phyloP scores from a whole-genome alignment of 2,797 vertebrate genomes.

The Thripadectes ignobilis region DNA sequence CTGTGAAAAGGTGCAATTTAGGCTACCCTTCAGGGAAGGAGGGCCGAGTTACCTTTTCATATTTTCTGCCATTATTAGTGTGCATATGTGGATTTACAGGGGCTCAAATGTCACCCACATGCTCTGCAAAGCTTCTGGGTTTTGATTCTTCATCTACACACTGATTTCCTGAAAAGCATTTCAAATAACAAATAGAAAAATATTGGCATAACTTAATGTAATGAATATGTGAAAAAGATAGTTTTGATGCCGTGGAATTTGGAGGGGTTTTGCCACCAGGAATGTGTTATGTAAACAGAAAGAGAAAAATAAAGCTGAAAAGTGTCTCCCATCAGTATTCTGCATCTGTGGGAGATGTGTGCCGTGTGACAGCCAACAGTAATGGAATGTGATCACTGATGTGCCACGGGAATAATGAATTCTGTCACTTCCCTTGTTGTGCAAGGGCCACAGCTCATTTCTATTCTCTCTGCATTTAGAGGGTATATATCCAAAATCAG shows the following conservation, averaged over 20 bases:
- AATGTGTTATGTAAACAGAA: background rate
- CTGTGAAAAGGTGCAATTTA: background rate
- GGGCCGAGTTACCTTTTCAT: background rate
- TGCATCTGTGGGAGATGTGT: background rate
- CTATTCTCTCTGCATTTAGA: background rate
- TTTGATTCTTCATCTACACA: background rate
- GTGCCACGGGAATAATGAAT: slow-evolving; percentile 21
- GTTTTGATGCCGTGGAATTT: background rate
- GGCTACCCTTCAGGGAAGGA: background rate
- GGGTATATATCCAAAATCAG: background rate
- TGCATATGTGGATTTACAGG: background rate
- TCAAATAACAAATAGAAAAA: background rate
- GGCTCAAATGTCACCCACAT: background rate
- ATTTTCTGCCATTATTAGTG: background rate
- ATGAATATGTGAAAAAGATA: background rate
- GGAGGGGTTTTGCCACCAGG: background rate
- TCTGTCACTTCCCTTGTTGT: background rate
- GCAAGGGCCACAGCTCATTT: background rate
- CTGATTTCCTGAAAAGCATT: background rate
- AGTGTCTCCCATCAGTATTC: slow-evolving; percentile 1
- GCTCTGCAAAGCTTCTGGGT: background rate
- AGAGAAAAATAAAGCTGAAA: background rate
- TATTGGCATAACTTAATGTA: background rate
- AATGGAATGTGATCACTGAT: background rate
- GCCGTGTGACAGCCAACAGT: background rate